Percentiles rank a stretch among this genome's conserved stretches.
phyloP scores from a whole-genome alignment of 2,888 invertebrate species.

The Osmoderma eremita region DNA sequence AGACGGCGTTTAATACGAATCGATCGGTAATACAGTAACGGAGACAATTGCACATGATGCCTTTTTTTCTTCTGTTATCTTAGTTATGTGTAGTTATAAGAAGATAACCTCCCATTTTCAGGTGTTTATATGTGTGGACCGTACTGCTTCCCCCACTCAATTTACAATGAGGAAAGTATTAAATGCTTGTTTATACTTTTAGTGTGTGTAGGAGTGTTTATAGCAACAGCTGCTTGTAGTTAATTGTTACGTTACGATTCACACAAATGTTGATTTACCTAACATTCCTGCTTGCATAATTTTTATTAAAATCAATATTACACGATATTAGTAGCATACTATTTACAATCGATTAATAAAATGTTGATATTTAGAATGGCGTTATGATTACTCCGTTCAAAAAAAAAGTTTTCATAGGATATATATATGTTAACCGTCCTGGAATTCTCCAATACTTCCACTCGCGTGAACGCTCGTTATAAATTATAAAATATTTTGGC shows the following conservation, averaged over 20 bases:
- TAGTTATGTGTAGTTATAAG: background rate
- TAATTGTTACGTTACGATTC: too few relatives aligned
- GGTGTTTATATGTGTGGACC: too few relatives aligned
- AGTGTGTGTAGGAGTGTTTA: background rate
- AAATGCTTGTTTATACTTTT: too few relatives aligned
- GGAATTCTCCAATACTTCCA: background rate
- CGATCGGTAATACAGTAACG: background rate
- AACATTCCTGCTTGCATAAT: too few relatives aligned
- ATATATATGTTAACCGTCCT: background rate
- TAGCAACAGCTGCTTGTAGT: too few relatives aligned
- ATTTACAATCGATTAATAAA: background rate
- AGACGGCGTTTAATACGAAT: background rate
- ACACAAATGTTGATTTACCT: too few relatives aligned
- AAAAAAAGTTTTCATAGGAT: too few relatives aligned
- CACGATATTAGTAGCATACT: background rate
- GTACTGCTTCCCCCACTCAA: too few relatives aligned
- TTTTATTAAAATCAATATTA: too few relatives aligned
- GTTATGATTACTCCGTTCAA: background rate
- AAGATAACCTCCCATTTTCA: too few relatives aligned
- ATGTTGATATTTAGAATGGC: slow-evolving; percentile 1
- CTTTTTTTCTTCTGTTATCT: background rate
- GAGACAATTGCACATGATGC: background rate
- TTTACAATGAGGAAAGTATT: too few relatives aligned
- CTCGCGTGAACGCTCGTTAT: slow-evolving; percentile 24
- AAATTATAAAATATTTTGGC: slow-evolving; percentile 26